Percentiles rank a stretch among this genome's conserved stretches.
Conservation (phyloP, 2,113 vertebrate genomes). For the Pygoscelis adeliae region DNA sequence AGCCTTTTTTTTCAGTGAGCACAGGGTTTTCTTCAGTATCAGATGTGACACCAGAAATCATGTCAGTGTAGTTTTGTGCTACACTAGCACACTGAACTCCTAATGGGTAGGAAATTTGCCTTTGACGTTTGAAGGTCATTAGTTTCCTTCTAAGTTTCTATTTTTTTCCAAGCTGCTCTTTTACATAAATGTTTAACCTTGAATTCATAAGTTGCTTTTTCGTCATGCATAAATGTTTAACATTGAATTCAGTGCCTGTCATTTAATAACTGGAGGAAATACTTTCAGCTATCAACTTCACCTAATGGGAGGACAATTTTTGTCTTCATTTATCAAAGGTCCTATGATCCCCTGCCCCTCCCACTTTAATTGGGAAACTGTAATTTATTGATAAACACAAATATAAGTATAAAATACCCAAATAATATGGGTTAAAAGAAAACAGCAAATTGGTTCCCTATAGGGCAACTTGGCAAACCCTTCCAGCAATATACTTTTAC, state of each 20-base stretch:
- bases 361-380: neutral
- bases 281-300: neutral
- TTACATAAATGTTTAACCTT: conserved; percentile 12
- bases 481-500: conserved; percentile 44
- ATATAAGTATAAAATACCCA: neutral
- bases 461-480: neutral
- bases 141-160: neutral
- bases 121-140: conserved; percentile 26
- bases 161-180: neutral
- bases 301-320: neutral
- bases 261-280: neutral
- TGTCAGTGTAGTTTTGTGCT: neutral
- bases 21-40: neutral
- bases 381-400: neutral
- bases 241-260: neutral
- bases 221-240: neutral
- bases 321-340: neutral
- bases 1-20: neutral
- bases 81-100: neutral
- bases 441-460: neutral
- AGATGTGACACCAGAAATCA: neutral
- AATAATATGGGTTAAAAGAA: neutral
- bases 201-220: conserved; percentile 11
- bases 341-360: neutral
- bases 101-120: neutral